Evolutionary conservation across 2,113 vertebrate genomes (phyloP).

Genomic region (Stegastes partitus): DNA sequence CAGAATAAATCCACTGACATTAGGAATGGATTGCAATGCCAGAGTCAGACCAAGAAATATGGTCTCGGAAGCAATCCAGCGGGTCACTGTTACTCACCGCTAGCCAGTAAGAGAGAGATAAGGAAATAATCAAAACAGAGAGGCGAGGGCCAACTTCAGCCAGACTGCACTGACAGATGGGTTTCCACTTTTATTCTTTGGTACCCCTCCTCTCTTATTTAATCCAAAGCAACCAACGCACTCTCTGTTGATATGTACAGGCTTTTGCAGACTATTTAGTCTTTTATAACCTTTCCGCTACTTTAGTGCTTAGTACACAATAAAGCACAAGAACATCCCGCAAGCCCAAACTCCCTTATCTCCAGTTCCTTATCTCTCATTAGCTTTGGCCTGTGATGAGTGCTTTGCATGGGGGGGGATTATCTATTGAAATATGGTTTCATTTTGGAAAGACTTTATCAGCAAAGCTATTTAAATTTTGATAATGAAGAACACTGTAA

Average conservation of each 20-base stretch:
- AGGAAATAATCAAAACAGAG: constrained; percentile 80
- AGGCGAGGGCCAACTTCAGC: constrained; percentile 68
- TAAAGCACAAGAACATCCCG: constrained; percentile 50
- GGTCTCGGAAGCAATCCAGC: constrained; percentile 69
- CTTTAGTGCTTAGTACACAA: constrained; percentile 49
- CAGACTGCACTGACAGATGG: constrained; percentile 72
- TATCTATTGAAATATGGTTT: constrained; percentile 75
- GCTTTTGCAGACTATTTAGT: constrained; percentile 42
- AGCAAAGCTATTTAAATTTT: constrained; percentile 75
- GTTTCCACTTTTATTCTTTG: constrained; percentile 58
- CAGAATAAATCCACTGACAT: constrained; percentile 62
- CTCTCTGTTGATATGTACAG: constrained; percentile 28
- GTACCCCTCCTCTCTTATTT: constrained; percentile 48
- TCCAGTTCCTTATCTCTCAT: constrained; percentile 74
- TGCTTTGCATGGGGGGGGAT: constrained; percentile 40
- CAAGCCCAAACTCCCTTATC: constrained; percentile 67
- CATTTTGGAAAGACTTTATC: constrained; percentile 78
- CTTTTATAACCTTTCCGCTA: constrained; percentile 49
- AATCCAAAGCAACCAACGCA: constrained; percentile 39
- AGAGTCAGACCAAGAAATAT: constrained; percentile 68
- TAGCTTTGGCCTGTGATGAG: constrained; percentile 69
- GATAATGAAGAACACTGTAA: constrained; percentile 76
- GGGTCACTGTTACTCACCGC: constrained; percentile 77
- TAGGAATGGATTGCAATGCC: constrained; percentile 57
- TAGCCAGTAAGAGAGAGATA: constrained; percentile 75